These are phyloP conservation scores for Porites lutea DNA, from an alignment of 64 coral and sea anemone species.

Conservation along the genomic window DNA sequence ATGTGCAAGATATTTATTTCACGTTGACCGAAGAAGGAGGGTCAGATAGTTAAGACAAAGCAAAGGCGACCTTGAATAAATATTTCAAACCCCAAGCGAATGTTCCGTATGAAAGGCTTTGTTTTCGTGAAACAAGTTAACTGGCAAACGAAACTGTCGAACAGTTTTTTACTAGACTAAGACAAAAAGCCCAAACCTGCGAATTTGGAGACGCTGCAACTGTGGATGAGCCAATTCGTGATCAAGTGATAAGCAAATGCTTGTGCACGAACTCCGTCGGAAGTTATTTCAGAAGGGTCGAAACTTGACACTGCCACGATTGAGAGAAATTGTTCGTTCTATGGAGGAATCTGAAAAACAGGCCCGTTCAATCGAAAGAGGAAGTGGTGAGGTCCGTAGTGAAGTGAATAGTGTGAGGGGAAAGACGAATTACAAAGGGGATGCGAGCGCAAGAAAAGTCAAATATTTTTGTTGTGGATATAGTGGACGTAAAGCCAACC, in stretches of 20 bases:
- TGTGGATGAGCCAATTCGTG: too few species aligned
- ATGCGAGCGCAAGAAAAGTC: neutral
- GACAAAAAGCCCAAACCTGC: neutral
- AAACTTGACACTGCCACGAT: neutral
- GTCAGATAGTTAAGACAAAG: too few species aligned
- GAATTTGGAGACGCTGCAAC: too few species aligned
- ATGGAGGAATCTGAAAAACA: neutral
- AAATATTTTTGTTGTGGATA: conserved; percentile 32
- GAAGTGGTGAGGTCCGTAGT: neutral
- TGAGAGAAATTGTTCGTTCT: conserved; percentile 5
- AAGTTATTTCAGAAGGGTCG: neutral
- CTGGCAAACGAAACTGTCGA: conserved; percentile 43
- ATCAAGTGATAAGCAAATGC: neutral
- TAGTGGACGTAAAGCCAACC: conserved; percentile 7
- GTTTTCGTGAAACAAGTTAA: conserved; percentile 19
- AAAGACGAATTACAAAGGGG: neutral
- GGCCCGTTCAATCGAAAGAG: neutral
- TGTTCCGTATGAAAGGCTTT: neutral
- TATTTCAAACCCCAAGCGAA: too few species aligned
- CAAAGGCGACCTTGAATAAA: too few species aligned
- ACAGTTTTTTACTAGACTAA: conserved; percentile 33
- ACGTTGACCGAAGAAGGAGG: too few species aligned
- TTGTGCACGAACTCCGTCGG: neutral
- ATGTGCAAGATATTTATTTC: too few species aligned
- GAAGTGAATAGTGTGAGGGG: neutral